Evolutionary conservation across 2,888 invertebrate species (phyloP), one percentile per base, ranked within the genome.

Genomic region (Sminthurides aquaticus): DNA sequence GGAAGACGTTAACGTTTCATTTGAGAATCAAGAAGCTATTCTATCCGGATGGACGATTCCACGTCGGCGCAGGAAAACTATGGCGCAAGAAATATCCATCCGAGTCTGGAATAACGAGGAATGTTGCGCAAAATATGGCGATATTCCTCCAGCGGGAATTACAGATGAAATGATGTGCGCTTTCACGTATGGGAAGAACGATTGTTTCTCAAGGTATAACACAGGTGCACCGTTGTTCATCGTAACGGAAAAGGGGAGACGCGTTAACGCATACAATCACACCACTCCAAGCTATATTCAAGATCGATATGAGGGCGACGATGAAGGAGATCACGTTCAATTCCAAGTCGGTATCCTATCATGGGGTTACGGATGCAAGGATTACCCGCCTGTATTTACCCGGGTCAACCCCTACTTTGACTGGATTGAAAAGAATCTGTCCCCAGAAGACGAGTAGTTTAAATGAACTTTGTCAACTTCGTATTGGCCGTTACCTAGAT

Each of bases 91-190:
- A 54, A 59, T 64, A 24, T 54, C 64, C 26, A 64, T 64, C 43
- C 52, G 59, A 28, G 58, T 67, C 27, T 67, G 67, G 67, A 57
- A 57, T 24, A 64, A 64, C 58, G 67, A 60, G 25, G 57, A 55
- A 56, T 67, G 67, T 49, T 54, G 56, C 27, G 58, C 60, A 2
- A 60, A 60, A 58, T 67, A 67, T 26, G 67, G 64, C 18, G 54
- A 58, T 24, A 64, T 56, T n/a, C 64, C 67, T 18, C 67, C 67
- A 25, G 67, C 52, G 18, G 67, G 66, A 54, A 64, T 64, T 15
- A 64, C 64, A 15, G 59, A 64, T 29, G 64, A 58, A 20, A 64
- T 64, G 64, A 58, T 64, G 52, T 64, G 64, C 55, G 64, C 64
- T 24, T 58, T 58, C 24, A 59, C 64, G 15, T 59, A 59, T 11